phyloP scores from a whole-genome alignment of 2,888 invertebrate genomes.

The Caenorhabditis sp. region DNA sequence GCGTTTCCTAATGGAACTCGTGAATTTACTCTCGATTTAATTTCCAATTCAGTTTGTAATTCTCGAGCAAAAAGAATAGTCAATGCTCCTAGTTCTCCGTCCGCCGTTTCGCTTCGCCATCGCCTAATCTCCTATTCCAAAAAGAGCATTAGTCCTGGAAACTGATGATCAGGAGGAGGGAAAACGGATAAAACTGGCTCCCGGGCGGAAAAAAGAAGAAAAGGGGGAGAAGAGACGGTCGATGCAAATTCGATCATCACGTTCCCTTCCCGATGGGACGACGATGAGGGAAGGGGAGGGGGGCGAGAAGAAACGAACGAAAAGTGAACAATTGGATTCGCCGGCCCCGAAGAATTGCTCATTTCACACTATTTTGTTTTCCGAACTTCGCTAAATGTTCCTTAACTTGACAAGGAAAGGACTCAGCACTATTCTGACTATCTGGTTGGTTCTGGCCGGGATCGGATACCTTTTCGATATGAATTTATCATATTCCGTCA shows the following conservation, averaged over 20 bases:
- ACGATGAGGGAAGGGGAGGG: conserved; percentile 1
- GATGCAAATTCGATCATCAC: conserved; percentile 53
- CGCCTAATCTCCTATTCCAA: background rate
- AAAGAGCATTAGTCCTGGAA: conserved; percentile 3
- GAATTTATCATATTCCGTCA: no score
- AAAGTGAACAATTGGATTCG: background rate
- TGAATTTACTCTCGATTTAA: no score
- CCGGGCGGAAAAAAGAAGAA: background rate
- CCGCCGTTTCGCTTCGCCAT: background rate
- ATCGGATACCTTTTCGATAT: no score
- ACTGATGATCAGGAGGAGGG: background rate
- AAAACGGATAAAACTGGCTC: background rate
- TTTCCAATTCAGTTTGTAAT: no score
- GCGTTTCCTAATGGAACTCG: no score
- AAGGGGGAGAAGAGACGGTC: conserved; percentile 14
- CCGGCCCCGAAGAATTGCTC: background rate
- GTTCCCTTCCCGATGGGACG: background rate
- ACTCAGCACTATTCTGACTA: no score
- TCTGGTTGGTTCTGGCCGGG: no score
- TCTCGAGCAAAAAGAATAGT: no score
- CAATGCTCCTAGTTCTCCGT: no score
- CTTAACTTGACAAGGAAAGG: no score
- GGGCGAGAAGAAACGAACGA: background rate
- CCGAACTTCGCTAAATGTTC: no score
- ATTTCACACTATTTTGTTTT: no score